Percentiles rank a stretch among this genome's conserved stretches.
phyloP scores from a whole-genome alignment of 2,113 vertebrate species.

The Platycercus adscitus region DNA sequence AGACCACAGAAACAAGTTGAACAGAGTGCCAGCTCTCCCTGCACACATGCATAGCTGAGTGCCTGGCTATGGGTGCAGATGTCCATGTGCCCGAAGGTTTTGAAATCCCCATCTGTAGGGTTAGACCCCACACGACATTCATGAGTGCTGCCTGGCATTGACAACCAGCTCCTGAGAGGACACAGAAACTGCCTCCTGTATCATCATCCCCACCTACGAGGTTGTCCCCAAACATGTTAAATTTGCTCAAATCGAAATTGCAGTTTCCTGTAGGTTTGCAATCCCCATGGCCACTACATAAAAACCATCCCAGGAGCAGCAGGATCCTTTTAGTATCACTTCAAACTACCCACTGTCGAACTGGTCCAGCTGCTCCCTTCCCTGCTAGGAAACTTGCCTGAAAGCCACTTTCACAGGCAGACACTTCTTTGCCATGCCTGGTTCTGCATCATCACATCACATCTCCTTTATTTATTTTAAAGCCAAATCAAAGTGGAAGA shows the following conservation, averaged over 20 bases:
- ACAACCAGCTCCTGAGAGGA: background rate
- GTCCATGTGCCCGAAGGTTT: background rate
- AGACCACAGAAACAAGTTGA: background rate
- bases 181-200: background rate
- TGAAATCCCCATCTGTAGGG: background rate
- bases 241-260: background rate
- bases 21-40: background rate
- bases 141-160: background rate
- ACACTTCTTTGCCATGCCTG: background rate
- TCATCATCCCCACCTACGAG: fast-evolving
- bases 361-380: background rate
- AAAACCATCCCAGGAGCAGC: background rate
- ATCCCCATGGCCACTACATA: fast-evolving
- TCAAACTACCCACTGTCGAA: background rate
- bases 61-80: fast-evolving
- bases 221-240: background rate
- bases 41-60: fast-evolving
- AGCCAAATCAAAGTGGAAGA: background rate
- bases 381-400: background rate
- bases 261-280: background rate
- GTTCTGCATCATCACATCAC: background rate
- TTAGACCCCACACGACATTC: background rate
- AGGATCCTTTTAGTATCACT: background rate
- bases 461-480: background rate
- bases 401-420: background rate